phyloP scores from a whole-genome alignment of 2,888 invertebrate species.

The Synanthedon myopaeformis region DNA sequence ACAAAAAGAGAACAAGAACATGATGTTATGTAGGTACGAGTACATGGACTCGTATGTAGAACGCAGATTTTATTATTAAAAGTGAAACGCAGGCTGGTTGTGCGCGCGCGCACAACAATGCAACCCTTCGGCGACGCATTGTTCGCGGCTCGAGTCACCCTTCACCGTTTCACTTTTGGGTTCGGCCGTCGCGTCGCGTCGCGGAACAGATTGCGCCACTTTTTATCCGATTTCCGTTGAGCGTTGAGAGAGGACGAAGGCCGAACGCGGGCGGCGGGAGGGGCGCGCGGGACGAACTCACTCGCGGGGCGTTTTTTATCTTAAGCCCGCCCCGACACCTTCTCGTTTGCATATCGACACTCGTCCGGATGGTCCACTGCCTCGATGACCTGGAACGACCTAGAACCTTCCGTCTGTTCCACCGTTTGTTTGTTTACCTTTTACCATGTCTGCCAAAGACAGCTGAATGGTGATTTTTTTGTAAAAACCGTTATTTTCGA shows the following conservation, averaged over 20 bases:
- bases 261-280: constrained; percentile 11
- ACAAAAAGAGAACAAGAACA: too few species aligned
- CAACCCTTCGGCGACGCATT: constrained; percentile 20
- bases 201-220: constrained; percentile 38
- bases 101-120: constrained; percentile 29
- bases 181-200: constrained; percentile 25
- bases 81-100: constrained; percentile 28
- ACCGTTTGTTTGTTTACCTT: not conserved
- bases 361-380: too few species aligned
- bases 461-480: constrained; percentile 56
- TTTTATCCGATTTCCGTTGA: constrained; percentile 30
- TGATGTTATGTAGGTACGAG: too few species aligned
- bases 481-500: constrained; percentile 64
- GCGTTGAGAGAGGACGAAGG: constrained; percentile 13
- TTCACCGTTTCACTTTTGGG: constrained; percentile 34
- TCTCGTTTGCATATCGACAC: constrained; percentile 10
- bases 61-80: constrained; percentile 12
- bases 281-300: constrained; percentile 14
- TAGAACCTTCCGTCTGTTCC: too few species aligned
- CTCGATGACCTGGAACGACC: too few species aligned
- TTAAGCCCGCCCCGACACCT: constrained; percentile 10
- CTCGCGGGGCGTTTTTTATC: constrained; percentile 21
- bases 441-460: constrained; percentile 20
- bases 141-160: constrained; percentile 15
- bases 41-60: too few species aligned